Evolutionary conservation across 2,797 vertebrate species (phyloP).

Genomic region (Capromys pilorides): DNA sequence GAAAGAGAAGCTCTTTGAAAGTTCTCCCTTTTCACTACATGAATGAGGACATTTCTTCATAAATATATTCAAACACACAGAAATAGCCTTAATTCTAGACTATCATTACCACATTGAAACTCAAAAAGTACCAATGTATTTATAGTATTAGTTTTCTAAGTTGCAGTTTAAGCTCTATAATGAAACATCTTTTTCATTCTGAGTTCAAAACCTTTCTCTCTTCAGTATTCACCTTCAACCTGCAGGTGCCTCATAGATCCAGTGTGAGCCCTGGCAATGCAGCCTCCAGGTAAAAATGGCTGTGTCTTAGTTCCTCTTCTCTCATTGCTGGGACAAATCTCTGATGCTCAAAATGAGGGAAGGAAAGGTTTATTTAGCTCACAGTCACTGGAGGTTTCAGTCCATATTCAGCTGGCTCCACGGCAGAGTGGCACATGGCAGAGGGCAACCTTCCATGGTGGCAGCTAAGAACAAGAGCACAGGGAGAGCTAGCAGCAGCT

Average conservation of each 20-base stretch:
- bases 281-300: neutral
- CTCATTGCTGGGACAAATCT: no score
- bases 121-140: neutral
- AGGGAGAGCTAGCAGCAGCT: no score
- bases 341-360: no score
- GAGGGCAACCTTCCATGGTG: no score
- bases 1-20: neutral
- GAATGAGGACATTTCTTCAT: neutral
- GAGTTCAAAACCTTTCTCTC: neutral
- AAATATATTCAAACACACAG: neutral
- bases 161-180: neutral
- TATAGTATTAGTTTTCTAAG: neutral
- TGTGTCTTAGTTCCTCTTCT: no score
- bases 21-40: neutral
- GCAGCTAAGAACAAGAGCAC: no score
- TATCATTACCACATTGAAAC: neutral
- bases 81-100: neutral
- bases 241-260: neutral
- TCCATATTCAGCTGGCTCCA: no score
- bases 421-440: no score
- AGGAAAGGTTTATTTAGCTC: no score
- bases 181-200: neutral
- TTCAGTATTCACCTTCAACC: neutral
- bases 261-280: neutral
- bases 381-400: no score